Evolutionary conservation across 1,140 invertebrate species (phyloP), one percentile per base, ranked within the genome.

Genomic region (Euborellia annulipes): DNA sequence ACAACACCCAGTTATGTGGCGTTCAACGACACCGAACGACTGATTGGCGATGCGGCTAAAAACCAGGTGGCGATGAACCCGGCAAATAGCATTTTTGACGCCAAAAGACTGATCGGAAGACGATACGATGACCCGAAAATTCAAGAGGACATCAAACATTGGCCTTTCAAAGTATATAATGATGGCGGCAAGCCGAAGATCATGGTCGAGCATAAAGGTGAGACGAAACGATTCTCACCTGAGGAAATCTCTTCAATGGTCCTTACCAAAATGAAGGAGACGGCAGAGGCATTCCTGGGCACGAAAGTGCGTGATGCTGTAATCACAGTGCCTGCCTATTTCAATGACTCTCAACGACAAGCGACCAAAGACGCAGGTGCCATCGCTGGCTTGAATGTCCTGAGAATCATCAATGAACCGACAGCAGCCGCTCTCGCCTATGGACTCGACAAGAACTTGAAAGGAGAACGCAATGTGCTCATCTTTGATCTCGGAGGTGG

Each of bases 1-100:
- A 93, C 87, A 20, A 92, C 88, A 32, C 87, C 87, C 7, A 83
- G 80, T 45, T 93, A 91, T 65, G 88, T 94, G 32, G 88, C 85
- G 1, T 81, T 89, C 62, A 85, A 79, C 1, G 83, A 88, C 49
- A 79, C 76, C 0, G 85, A 89, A 58, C 62, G 82, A 2, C 64
- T 85, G 8, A 80, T 85, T 44, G 79, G 79, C 21, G 79, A 82
- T 56, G 72, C 68, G 49, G 76, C 76, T 2, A 74, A 82, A 60
- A 81, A 69, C 53, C 70, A 83, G 57, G 79, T 79, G 9, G 79
- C 84, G 7, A 82, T 85, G 77, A 90, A 91, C 62, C 85, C 86
- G 13, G 68, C 68, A 51, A 90, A 90, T 59, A 89, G 85, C 2
- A 76, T 85, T 13, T 85, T 84, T 54, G 85, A 89, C 67, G 71